Conservation (phyloP, 2,113 vertebrate genomes). For the Sinosuthora webbiana region DNA sequence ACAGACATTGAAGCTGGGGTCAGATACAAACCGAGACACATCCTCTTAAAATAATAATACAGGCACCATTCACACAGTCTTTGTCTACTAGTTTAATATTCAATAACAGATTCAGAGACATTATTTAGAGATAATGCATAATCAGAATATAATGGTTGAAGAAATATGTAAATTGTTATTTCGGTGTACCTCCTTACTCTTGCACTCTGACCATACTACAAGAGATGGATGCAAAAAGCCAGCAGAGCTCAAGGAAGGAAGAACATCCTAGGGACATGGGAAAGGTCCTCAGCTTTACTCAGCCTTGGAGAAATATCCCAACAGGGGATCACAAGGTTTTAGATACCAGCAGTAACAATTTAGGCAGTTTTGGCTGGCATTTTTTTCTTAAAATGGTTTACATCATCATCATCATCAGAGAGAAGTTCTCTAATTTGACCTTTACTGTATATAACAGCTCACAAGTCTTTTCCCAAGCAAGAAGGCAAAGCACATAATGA, state of each 20-base stretch:
- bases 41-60: neutral
- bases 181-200: neutral
- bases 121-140: neutral
- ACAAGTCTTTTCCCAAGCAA: neutral
- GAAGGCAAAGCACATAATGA: neutral
- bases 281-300: neutral
- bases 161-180: neutral
- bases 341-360: neutral
- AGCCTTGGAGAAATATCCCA: neutral
- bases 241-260: neutral
- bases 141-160: neutral
- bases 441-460: neutral
- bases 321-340: neutral
- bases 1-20: neutral
- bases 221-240: neutral
- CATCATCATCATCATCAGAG: neutral
- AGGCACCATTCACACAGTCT: neutral
- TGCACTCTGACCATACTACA: accelerated
- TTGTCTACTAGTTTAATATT: neutral
- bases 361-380: neutral
- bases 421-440: neutral
- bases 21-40: neutral
- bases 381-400: neutral
- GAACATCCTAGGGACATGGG: neutral
- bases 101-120: neutral